Conservation (phyloP, 2,888 invertebrate species). For the Latheticus oryzae region DNA sequence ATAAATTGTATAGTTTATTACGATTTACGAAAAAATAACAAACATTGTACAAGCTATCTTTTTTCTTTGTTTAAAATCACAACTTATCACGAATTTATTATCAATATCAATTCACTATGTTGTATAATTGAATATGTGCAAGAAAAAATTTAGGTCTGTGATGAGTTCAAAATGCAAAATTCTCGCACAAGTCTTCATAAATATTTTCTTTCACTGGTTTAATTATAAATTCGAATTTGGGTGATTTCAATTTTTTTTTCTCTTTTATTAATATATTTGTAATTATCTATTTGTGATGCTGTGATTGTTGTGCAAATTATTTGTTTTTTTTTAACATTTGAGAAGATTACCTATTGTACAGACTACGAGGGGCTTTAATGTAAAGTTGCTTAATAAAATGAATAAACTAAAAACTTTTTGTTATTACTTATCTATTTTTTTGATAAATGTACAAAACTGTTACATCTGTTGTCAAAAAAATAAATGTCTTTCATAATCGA, state of each 20-base stretch:
- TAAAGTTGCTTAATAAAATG: conserved; percentile 66
- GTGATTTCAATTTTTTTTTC: conserved; percentile 42
- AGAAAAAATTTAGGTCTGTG: conserved; percentile 15
- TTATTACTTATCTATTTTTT: conserved; percentile 43
- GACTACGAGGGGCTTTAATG: conserved; percentile 65
- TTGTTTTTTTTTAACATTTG: conserved; percentile 41
- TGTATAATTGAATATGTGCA: conserved; percentile 13
- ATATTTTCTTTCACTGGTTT: conserved; percentile 20
- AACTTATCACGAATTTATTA: conserved; percentile 1
- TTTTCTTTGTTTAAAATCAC: neutral
- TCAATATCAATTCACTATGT: conserved; percentile 2
- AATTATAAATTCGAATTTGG: conserved; percentile 27
- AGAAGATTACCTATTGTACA: conserved; percentile 64
- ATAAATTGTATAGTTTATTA: conserved; percentile 43
- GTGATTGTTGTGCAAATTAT: conserved; percentile 43
- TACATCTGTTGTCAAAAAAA: conserved; percentile 45
- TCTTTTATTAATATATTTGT: conserved; percentile 29
- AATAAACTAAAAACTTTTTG: conserved; percentile 46
- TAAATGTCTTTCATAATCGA: conserved; percentile 41
- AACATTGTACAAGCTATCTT: neutral
- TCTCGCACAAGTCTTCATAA: conserved; percentile 9
- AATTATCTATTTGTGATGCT: conserved; percentile 36
- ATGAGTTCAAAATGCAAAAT: conserved; percentile 15
- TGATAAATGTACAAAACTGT: conserved; percentile 44
- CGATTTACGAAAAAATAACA: too few relatives aligned